phyloP scores from a whole-genome alignment of 2,888 invertebrate genomes.

The Hedychridium roseum region DNA sequence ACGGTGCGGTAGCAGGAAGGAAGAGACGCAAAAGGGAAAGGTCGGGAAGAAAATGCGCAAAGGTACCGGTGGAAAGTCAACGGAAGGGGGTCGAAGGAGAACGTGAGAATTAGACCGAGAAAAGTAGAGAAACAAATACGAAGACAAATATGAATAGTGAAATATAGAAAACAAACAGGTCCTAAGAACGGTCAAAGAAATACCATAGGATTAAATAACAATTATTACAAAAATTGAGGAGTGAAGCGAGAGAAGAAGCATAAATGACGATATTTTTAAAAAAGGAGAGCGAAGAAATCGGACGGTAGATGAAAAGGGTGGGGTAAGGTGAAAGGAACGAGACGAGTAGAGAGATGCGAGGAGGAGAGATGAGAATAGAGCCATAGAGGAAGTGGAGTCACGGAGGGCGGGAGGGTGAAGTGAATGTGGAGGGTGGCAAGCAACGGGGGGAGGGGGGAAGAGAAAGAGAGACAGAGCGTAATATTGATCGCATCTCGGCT shows the following conservation, averaged over 20 bases:
- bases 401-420: background rate
- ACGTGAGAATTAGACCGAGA: constrained; percentile 3
- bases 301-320: constrained; percentile 12
- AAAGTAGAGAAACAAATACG: background rate
- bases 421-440: constrained; percentile 16
- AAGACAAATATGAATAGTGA: too few relatives aligned
- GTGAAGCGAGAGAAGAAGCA: background rate
- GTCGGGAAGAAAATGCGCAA: too few relatives aligned
- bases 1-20: too few relatives aligned
- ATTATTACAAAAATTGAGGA: too few relatives aligned
- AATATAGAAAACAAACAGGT: too few relatives aligned
- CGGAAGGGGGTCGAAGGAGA: background rate
- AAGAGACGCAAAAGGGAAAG: too few relatives aligned
- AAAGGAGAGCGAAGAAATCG: constrained; percentile 10
- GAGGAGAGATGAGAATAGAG: constrained; percentile 13
- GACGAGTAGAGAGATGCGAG: constrained; percentile 10
- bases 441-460: constrained; percentile 14
- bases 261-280: too few relatives aligned
- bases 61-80: background rate
- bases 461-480: constrained; percentile 44
- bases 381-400: constrained; percentile 2
- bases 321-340: constrained; percentile 4
- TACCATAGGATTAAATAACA: too few relatives aligned
- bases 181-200: too few relatives aligned
- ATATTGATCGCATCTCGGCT: constrained; percentile 64